Conservation (phyloP, 2,113 vertebrate genomes). For the Haemorhous mexicanus region DNA sequence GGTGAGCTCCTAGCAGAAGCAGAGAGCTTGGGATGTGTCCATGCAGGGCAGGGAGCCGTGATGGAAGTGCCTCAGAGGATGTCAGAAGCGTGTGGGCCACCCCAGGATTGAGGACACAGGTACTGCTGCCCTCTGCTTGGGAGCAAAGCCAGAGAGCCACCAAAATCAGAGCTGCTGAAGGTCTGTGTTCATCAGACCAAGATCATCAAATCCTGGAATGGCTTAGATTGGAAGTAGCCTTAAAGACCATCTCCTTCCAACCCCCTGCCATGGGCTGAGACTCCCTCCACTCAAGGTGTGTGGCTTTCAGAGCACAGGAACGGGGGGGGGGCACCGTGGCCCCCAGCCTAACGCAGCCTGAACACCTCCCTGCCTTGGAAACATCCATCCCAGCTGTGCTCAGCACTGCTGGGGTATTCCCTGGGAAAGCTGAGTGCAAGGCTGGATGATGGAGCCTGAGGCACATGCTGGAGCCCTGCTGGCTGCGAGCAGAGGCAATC, state of each 20-base stretch:
- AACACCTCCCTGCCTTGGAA: not conserved
- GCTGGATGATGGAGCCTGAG: not conserved
- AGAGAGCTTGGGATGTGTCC: not conserved
- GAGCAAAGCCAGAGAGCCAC: not conserved
- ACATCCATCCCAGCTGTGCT: not conserved
- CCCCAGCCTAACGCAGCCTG: not conserved
- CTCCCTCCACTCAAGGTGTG: no score
- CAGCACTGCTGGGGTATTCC: not conserved
- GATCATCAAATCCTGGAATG: not conserved
- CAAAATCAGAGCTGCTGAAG: not conserved
- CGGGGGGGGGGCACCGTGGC: accelerated
- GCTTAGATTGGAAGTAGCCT: not conserved
- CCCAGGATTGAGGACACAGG: accelerated
- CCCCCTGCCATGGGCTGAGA: not conserved
- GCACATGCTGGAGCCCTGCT: accelerated
- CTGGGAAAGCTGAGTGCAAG: not conserved
- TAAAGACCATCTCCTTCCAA: not conserved
- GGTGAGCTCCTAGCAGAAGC: not conserved
- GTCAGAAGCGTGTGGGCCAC: accelerated
- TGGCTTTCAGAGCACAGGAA: not conserved
- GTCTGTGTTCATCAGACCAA: not conserved
- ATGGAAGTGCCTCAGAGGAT: not conserved
- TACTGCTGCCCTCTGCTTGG: not conserved
- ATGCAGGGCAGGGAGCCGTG: not conserved
- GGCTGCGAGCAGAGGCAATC: not conserved